Evolutionary conservation across 2,888 invertebrate species (phyloP).

Genomic region (Eristalis intricaria): DNA sequence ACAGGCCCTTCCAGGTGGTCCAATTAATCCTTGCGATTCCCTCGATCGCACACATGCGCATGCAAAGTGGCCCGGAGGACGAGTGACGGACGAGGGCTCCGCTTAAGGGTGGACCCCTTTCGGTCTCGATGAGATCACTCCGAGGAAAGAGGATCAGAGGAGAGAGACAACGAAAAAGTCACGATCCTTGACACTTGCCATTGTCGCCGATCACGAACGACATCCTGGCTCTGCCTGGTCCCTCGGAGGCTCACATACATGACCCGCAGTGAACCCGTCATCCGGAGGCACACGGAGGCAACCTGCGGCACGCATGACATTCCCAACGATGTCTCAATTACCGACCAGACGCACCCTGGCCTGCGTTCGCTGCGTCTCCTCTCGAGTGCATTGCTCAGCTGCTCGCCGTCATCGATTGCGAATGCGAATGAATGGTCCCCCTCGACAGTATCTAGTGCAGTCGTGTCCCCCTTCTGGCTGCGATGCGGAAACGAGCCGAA

Average conservation of each 20-base stretch:
- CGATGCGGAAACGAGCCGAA: slow-evolving; percentile 16
- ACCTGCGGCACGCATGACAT: slow-evolving; percentile 68
- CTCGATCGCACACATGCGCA: slow-evolving; percentile 42
- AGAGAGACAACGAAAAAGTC: slow-evolving; percentile 29
- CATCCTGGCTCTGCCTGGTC: background rate
- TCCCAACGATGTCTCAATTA: slow-evolving; percentile 68
- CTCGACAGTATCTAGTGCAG: slow-evolving; percentile 47
- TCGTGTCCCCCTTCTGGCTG: slow-evolving; percentile 49
- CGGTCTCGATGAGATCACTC: slow-evolving; percentile 45
- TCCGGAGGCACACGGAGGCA: slow-evolving; percentile 5
- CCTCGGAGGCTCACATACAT: slow-evolving; percentile 22
- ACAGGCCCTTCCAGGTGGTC: slow-evolving; percentile 71
- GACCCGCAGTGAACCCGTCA: slow-evolving; percentile 67
- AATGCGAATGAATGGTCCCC: too few species aligned
- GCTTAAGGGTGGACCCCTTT: slow-evolving; percentile 45
- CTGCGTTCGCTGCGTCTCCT: slow-evolving; percentile 24
- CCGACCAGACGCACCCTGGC: slow-evolving; percentile 10
- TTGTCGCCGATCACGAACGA: slow-evolving; percentile 18
- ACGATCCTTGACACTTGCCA: slow-evolving; percentile 66
- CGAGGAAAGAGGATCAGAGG: background rate
- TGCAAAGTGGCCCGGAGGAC: background rate
- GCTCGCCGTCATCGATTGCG: background rate
- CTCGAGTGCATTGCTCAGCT: slow-evolving; percentile 61
- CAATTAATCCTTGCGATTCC: slow-evolving; percentile 71
- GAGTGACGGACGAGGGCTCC: background rate